Percentiles rank a stretch among this genome's conserved stretches.
These are phyloP conservation scores for Thalassophryne amazonica DNA, from an alignment of 2,797 vertebrate genomes.

Conservation along the genomic window DNA sequence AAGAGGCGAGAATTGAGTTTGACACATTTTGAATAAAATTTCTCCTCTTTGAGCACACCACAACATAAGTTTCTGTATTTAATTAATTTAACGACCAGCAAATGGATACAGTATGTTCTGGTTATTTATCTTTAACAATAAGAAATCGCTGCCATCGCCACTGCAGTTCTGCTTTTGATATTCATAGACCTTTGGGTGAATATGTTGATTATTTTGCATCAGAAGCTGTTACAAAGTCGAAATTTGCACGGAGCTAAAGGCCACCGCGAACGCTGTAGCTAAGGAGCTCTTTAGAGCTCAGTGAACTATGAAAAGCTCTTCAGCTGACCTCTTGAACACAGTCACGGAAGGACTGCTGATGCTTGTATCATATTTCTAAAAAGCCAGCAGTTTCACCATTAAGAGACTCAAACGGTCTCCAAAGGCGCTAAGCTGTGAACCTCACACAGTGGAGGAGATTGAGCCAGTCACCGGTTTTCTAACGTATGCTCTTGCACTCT, in stretches of 20 bases:
- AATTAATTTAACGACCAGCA: not conserved
- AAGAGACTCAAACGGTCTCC: conserved; percentile 48
- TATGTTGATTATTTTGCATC: conserved; percentile 53
- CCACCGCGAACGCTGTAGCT: conserved; percentile 34
- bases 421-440: conserved; percentile 41
- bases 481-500: not conserved
- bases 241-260: conserved; percentile 62
- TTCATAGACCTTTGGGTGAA: conserved; percentile 47
- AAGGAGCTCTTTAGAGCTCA: conserved; percentile 66
- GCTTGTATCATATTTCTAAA: conserved; percentile 61
- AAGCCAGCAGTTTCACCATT: conserved; percentile 51
- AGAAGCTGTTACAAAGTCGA: conserved; percentile 53
- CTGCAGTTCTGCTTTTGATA: conserved; percentile 18
- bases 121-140: too few relatives aligned
- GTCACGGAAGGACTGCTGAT: conserved; percentile 45
- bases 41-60: too few relatives aligned
- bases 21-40: too few relatives aligned
- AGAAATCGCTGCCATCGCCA: not conserved
- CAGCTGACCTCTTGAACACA: conserved; percentile 53
- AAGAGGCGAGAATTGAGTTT: too few relatives aligned
- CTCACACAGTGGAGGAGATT: conserved; percentile 24
- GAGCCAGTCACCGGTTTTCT: conserved; percentile 10
- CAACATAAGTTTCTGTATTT: not conserved
- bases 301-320: conserved; percentile 70
- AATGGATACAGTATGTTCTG: not conserved